Evolutionary conservation across 2,797 vertebrate species (phyloP).

Genomic region (Alosa sapidissima): DNA sequence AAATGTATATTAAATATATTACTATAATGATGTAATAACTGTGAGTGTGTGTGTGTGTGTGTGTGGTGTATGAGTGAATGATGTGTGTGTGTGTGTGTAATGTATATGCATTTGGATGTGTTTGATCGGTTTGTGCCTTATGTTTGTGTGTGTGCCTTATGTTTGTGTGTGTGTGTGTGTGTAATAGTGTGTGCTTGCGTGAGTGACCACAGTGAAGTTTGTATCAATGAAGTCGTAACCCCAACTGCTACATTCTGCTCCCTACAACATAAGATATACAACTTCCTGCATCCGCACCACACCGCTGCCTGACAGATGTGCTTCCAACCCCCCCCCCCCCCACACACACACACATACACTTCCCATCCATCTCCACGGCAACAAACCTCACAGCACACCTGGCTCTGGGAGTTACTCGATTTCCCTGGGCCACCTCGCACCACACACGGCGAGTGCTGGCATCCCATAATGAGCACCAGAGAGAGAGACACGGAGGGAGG

Average conservation of each 20-base stretch:
- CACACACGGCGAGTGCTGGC: neutral
- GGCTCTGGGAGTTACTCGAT: neutral
- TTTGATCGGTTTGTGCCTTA: neutral
- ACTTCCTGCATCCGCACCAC: conserved; percentile 16
- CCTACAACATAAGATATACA: neutral
- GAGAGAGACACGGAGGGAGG: neutral
- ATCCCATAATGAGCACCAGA: neutral
- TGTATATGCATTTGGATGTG: neutral
- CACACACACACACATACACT: neutral
- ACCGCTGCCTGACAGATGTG: conserved; percentile 38
- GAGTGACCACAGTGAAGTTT: neutral
- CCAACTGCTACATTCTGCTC: neutral
- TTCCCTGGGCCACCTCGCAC: neutral
- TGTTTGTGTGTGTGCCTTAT: neutral
- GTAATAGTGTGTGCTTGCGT: neutral
- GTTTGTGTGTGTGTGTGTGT: neutral
- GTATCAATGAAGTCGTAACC: neutral
- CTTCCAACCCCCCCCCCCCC: conserved; percentile 24
- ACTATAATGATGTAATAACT: neutral
- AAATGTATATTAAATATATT: neutral
- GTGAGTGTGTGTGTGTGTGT: neutral
- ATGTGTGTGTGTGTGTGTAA: neutral
- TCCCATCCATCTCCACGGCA: neutral
- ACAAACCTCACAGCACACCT: conserved; percentile 5
- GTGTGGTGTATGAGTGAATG: neutral